Evolutionary conservation across 2,113 vertebrate genomes (phyloP).

Genomic region (Atlantisia rogersi): DNA sequence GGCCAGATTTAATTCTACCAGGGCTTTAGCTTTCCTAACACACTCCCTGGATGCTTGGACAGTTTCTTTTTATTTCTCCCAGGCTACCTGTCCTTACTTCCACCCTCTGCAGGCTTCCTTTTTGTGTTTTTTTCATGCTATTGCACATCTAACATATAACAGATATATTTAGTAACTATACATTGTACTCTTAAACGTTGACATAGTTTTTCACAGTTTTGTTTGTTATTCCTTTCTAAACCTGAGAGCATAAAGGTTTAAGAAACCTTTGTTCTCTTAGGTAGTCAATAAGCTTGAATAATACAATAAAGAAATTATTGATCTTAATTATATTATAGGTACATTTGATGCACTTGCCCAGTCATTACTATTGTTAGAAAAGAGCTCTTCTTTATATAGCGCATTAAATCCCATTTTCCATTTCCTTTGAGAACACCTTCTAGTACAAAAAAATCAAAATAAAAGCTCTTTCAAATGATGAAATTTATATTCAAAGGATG

Average conservation of each 20-base stretch:
- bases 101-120: no score
- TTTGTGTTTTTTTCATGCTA: background rate
- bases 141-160: background rate
- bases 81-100: no score
- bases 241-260: background rate
- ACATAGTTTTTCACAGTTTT: background rate
- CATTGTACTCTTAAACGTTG: background rate
- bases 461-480: slow-evolving; percentile 7
- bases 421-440: background rate
- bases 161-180: background rate
- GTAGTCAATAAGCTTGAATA: background rate
- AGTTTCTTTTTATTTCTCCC: no score
- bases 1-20: no score
- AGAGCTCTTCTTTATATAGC: background rate
- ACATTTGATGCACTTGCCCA: background rate
- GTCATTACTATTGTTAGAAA: background rate
- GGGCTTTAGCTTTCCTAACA: no score
- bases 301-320: background rate
- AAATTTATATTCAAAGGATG: background rate
- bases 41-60: no score
- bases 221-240: background rate
- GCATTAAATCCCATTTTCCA: background rate
- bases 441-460: background rate
- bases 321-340: background rate
- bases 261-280: background rate